Evolutionary conservation across 2,797 vertebrate species (phyloP).

Genomic region (Hapalemur alaotrensis): DNA sequence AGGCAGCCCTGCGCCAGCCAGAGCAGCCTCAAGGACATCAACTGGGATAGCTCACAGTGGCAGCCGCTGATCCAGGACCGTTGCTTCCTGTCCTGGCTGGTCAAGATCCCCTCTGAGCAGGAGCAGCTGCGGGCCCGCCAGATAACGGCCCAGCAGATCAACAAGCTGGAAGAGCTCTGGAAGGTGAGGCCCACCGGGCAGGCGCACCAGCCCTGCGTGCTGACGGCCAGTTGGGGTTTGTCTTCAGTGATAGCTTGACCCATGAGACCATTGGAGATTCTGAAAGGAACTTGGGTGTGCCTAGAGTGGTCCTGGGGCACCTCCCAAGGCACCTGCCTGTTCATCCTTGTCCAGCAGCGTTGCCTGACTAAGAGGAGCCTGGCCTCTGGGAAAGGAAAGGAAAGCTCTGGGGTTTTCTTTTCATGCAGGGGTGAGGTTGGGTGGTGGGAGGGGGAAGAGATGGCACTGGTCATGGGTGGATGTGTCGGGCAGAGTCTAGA

Average conservation of each 20-base stretch:
- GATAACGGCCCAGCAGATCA: conserved; percentile 98
- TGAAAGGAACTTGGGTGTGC: background rate
- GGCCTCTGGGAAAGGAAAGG: background rate
- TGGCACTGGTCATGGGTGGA: background rate
- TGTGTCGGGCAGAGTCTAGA: background rate
- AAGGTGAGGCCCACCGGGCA: conserved; percentile 87
- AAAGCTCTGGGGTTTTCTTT: background rate
- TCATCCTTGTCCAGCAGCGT: too few species aligned
- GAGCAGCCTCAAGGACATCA: conserved; percentile 99
- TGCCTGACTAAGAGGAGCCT: background rate
- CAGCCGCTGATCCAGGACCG: conserved; percentile 99
- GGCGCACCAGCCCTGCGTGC: background rate
- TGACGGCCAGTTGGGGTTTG: background rate
- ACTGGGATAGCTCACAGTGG: conserved; percentile 99
- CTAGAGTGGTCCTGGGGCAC: background rate
- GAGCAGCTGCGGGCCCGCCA: conserved; percentile 97
- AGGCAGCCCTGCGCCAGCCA: conserved; percentile 99
- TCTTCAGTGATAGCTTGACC: background rate
- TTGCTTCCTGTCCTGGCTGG: conserved; percentile 98
- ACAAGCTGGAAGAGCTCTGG: conserved; percentile 99
- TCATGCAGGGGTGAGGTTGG: background rate
- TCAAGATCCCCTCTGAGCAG: conserved; percentile 98
- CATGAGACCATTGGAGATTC: background rate
- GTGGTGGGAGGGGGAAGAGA: background rate
- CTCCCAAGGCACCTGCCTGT: too few species aligned